Base-by-base conservation (phyloP, 2,113 vertebrate genomes). In the Poecilia latipinna region DNA sequence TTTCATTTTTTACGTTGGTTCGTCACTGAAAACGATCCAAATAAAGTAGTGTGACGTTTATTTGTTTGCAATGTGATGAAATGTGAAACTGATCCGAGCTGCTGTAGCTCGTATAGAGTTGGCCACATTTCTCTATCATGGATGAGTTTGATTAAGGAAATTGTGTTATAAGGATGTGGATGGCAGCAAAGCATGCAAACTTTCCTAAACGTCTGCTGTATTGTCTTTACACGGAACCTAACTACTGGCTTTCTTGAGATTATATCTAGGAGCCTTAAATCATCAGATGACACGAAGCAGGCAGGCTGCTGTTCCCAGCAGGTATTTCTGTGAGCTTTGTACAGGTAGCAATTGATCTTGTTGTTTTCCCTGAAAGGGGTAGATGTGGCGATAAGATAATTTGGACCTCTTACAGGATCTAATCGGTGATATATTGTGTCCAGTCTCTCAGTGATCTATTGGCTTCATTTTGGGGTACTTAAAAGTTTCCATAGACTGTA, bases 211-310 rank as follows among this genome's bases (percentile, higher is more conserved):
- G 64, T 73, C 67, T 67, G 42, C 57, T 81, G 75, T 67, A 24
- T 37, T 5, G 44, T 75, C 44, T 76, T 68, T 82, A 68, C 74
- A 22, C 48, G 61, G 78, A 82, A 67, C n/a, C 68, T 72, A 66
- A 83, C 44, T 48, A 61, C 71, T 73, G 26, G 29, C 75, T n/a
- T 81, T 24, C 24, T 65, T 60, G 63, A 74, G 79, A 86, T 76
- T 77, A 67, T 61, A 48, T 75, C 29, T 51, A 17, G 29, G 37
- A 71, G 37, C 69, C 60, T 77, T 13, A 48, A 48, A 48, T 19
- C 44, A 48, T 79, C 29, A 72, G 69, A 70, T 65, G 73, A 77
- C 70, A 28, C 61, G 83, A 65, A 61, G 7, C 15, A 51, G 66
- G 68, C 57, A 44, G 26, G 35, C 35, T 2, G 4, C 31, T 80